Conservation (phyloP, 2,113 vertebrate genomes). For the Aspidoscelis tigris region DNA sequence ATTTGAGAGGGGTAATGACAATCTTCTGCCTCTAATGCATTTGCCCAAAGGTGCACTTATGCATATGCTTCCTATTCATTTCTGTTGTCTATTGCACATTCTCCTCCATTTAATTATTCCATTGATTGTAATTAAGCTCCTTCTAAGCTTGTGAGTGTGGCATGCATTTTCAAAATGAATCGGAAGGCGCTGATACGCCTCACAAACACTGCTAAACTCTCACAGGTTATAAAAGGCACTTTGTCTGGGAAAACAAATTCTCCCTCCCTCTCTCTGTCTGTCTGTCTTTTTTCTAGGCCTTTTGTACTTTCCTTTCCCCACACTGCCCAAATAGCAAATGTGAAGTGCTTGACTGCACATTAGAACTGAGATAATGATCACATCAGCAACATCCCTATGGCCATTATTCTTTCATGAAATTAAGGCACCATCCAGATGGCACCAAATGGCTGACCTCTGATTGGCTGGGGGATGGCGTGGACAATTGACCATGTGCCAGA, state of each 20-base stretch:
- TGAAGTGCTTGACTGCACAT: not conserved
- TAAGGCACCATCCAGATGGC: not conserved
- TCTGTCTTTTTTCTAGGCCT: not conserved
- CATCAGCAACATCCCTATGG: not conserved
- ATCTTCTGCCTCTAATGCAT: constrained; percentile 66
- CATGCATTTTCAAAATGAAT: constrained; percentile 69
- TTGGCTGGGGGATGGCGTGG: too few relatives aligned
- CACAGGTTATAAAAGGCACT: constrained; percentile 47
- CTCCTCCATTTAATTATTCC: constrained; percentile 69
- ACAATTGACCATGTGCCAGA: too few relatives aligned
- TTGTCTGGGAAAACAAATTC: constrained; percentile 36
- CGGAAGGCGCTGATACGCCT: constrained; percentile 51
- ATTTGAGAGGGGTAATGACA: constrained; percentile 71
- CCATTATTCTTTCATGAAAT: not conserved
- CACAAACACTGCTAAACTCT: constrained; percentile 45
- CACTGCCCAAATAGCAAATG: too few relatives aligned
- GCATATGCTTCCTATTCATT: constrained; percentile 72
- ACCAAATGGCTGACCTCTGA: too few relatives aligned
- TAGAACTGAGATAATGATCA: not conserved
- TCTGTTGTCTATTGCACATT: constrained; percentile 68
- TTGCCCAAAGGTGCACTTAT: constrained; percentile 71
- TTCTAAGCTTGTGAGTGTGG: constrained; percentile 58
- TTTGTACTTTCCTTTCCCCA: not conserved
- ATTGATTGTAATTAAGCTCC: constrained; percentile 72
- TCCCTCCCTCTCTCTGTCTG: constrained; percentile 2